Conservation (phyloP, 2,113 vertebrate species). For the Tor tambroides region DNA sequence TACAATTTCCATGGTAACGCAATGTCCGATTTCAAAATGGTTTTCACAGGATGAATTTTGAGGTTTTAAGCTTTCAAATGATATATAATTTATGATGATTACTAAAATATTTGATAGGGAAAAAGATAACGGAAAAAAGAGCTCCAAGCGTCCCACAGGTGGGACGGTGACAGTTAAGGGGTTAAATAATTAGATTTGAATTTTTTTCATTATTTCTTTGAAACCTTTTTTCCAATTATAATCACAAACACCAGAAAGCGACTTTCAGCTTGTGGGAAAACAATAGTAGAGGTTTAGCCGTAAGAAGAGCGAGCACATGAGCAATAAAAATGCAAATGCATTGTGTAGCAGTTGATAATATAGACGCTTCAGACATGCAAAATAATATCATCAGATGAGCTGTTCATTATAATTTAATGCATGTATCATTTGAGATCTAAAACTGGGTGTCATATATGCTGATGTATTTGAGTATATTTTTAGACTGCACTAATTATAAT, state of each 20-base stretch:
- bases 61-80: too few relatives aligned
- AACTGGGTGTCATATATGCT: slow-evolving; percentile 11
- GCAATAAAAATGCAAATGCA: slow-evolving; percentile 23
- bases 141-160: too few relatives aligned
- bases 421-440: slow-evolving; percentile 30
- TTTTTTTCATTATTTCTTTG: too few relatives aligned
- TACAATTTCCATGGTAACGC: too few relatives aligned
- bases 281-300: background rate
- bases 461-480: background rate
- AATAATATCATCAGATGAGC: background rate
- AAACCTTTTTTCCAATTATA: background rate
- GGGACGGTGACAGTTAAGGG: too few relatives aligned
- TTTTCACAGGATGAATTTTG: too few relatives aligned
- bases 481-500: slow-evolving; percentile 14
- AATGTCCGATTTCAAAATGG: too few relatives aligned
- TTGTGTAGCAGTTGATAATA: background rate
- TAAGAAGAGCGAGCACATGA: background rate
- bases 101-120: too few relatives aligned
- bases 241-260: background rate
- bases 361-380: background rate
- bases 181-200: too few relatives aligned
- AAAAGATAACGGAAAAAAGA: too few relatives aligned
- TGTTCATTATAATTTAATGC: slow-evolving; percentile 16
- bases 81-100: too few relatives aligned
- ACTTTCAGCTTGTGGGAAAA: background rate